These are phyloP conservation scores for Pitangus sulphuratus DNA, from an alignment of 2,797 vertebrate genomes.

Conservation along the genomic window DNA sequence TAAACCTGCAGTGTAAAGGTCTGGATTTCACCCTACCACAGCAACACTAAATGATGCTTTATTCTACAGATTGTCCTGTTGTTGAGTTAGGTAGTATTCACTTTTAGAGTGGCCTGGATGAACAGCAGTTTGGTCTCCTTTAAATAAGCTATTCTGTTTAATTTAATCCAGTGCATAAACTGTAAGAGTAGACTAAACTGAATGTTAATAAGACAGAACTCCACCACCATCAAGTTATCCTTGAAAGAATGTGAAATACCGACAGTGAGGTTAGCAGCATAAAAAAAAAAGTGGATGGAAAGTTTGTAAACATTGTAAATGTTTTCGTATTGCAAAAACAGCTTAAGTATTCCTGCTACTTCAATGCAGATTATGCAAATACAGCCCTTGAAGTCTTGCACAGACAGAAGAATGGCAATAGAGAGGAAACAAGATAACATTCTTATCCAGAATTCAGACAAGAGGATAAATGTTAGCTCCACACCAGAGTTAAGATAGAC, in stretches of 20 bases:
- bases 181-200: not conserved
- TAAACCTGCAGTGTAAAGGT: not conserved
- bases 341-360: slow-evolving; percentile 13
- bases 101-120: not conserved
- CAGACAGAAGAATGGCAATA: slow-evolving; percentile 9
- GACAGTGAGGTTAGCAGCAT: not conserved
- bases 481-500: not conserved
- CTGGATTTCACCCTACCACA: not conserved
- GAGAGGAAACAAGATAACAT: slow-evolving; percentile 5
- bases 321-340: slow-evolving; percentile 10
- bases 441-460: slow-evolving; percentile 8
- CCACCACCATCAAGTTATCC: not conserved
- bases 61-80: not conserved
- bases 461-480: slow-evolving; percentile 29
- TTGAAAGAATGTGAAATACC: not conserved
- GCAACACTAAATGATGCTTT: not conserved
- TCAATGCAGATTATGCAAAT: slow-evolving; percentile 47
- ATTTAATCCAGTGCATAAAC: not conserved
- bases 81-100: not conserved
- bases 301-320: not conserved
- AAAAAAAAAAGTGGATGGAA: not conserved
- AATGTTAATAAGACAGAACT: not conserved
- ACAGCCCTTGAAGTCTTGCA: slow-evolving; percentile 10
- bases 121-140: not conserved
- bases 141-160: slow-evolving; percentile 7